These are phyloP conservation scores for Eupithecia centaureata DNA, from an alignment of 2,888 invertebrate genomes.

Conservation along the genomic window DNA sequence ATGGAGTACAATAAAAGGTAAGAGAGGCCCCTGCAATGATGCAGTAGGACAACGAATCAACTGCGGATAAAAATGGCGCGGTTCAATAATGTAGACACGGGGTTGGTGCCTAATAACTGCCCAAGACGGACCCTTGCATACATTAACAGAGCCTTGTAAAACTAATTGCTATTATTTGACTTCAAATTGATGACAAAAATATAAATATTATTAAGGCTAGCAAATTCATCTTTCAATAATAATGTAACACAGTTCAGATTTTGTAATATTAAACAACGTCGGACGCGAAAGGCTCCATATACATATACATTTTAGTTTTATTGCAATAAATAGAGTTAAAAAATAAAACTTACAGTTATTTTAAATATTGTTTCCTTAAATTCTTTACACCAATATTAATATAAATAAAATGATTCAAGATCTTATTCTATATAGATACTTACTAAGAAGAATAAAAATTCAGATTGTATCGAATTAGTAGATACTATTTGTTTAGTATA, in stretches of 20 bases:
- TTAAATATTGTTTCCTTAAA: background rate
- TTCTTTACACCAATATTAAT: background rate
- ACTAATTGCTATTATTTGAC: background rate
- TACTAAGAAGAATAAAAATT: background rate
- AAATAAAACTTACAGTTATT: constrained; percentile 7
- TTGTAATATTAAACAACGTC: background rate
- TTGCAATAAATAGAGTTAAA: constrained; percentile 5
- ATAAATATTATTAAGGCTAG: background rate
- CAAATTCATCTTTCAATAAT: background rate
- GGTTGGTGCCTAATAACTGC: background rate
- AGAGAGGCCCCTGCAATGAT: background rate
- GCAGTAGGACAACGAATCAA: background rate
- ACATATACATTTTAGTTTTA: background rate
- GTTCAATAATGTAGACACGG: background rate
- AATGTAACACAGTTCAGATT: background rate
- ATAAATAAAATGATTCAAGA: background rate
- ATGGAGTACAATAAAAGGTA: background rate
- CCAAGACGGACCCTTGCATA: background rate
- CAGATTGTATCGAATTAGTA: background rate
- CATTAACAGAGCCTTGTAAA: background rate
- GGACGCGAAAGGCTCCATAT: background rate
- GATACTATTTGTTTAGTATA: background rate
- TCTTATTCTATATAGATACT: background rate
- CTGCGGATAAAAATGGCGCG: background rate
- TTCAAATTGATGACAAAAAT: background rate